Evolutionary conservation across 2,888 invertebrate genomes (phyloP), one percentile per base, ranked within the genome.

Genomic region (Glyphotaelius pellucidus): DNA sequence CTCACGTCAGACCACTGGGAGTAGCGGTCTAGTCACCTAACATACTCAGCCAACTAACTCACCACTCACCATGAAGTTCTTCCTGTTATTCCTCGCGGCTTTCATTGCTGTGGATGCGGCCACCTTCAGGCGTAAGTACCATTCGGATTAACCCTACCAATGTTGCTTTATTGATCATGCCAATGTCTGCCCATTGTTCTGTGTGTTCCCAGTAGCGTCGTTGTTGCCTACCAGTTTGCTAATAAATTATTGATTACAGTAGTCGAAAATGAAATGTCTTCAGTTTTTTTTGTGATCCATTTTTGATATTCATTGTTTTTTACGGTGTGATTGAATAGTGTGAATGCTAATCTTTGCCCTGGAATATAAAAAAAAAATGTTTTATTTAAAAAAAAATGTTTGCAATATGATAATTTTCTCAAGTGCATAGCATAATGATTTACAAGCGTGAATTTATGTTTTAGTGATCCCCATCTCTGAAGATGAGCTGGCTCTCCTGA

Each of bases 391-490:
- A 0, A 81, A 81, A 81, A 30, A 81, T 15, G 47, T 47, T 47
- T 47, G 47, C 14, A 47, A 47, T 47, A 47, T 14, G 14, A 47
- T 14, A 15, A 47, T 47, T 47, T 47, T 14, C 12, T 47, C 42
- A 47, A 2, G 47, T 47, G 25, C 30, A 12, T 30, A 81, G 7
- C 81, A 81, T 11, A 83, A 32, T 2, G 0, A 31, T 30, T 35
- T 83, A 83, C 3, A 9, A 32, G 35, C 4, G 38, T 38, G 84
- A 38, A 89, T 30, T 89, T 89, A 47, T 15, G 15, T 93, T 93
- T 30, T 90, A 93, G 93, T 93, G 38, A 89, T 93, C 79, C 92
- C 93, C 11, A 80, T 93, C n/a, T 91, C 93, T n/a, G 93, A 93
- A 42, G 88, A 91, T 47, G 93, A 93, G 47, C 91, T 93, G 2